A percentile compares a stretch with the other conserved stretches of the same genome.
Conservation (phyloP, 2,797 vertebrate genomes). For the Hozukius guyotensis region DNA sequence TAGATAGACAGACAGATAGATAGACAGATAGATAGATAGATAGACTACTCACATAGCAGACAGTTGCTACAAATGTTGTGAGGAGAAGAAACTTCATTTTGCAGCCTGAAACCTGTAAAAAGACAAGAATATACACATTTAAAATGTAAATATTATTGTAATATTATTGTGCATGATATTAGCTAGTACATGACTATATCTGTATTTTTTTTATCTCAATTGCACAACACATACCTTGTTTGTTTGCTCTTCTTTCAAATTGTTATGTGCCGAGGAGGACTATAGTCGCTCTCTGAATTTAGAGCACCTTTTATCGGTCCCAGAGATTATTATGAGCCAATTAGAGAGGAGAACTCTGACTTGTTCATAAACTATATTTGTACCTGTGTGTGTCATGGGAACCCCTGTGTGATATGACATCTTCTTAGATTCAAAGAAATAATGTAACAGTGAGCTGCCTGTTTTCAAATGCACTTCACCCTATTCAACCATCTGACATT, state of each 20-base stretch:
- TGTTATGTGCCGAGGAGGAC: conserved; percentile 22
- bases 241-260: conserved; percentile 8
- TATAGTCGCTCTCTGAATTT: conserved; percentile 24
- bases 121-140: neutral
- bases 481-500: conserved; percentile 24
- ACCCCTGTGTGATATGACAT: conserved; percentile 32
- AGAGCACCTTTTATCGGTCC: conserved; percentile 68
- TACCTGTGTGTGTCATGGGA: conserved; percentile 56
- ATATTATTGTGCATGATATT: neutral
- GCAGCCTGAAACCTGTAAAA: conserved; percentile 16
- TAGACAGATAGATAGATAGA: neutral
- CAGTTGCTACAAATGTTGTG: conserved; percentile 39
- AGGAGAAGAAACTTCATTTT: conserved; percentile 74
- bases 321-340: conserved; percentile 67
- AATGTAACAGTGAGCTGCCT: neutral
- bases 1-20: conserved; percentile 8
- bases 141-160: neutral
- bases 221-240: conserved; percentile 19
- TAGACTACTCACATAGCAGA: conserved; percentile 66
- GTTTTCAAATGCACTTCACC: conserved; percentile 23
- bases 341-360: conserved; percentile 59
- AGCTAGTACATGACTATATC: neutral
- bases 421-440: conserved; percentile 41
- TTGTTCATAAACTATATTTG: conserved; percentile 51
- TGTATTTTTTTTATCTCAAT: neutral